Conservation (phyloP, 2,888 invertebrate species). For the Tetheella fluctuosa region DNA sequence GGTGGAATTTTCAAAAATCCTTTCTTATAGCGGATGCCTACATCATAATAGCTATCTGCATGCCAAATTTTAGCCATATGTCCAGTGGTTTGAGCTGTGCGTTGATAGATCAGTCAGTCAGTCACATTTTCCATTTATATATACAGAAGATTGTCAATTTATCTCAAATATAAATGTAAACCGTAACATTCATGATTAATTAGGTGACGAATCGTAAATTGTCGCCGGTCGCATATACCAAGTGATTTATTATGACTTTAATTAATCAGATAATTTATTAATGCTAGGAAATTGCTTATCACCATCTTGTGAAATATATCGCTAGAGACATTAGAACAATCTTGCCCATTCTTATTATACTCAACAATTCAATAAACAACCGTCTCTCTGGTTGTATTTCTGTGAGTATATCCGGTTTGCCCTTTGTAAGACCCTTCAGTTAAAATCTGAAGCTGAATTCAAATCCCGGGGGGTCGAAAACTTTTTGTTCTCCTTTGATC, state of each 20-base stretch:
- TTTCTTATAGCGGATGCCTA: no score
- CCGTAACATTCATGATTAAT: neutral
- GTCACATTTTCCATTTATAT: no score
- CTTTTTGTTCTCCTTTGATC: constrained; percentile 10
- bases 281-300: neutral
- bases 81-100: no score
- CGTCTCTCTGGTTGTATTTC: neutral
- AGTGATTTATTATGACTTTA: constrained; percentile 1
- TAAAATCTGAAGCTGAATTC: constrained; percentile 7
- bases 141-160: no score
- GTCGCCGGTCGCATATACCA: neutral
- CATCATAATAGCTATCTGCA: no score
- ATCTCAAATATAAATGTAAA: neutral
- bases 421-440: constrained; percentile 1
- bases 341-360: neutral
- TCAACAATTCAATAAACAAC: neutral
- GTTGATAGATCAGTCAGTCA: no score
- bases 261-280: neutral
- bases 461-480: constrained; percentile 10
- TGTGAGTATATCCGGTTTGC: neutral
- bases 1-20: no score
- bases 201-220: neutral
- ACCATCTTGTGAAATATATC: neutral
- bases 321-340: neutral
- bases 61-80: no score